Conservation (phyloP, 2,888 invertebrate genomes). For the Cosmorhoe ocellata region DNA sequence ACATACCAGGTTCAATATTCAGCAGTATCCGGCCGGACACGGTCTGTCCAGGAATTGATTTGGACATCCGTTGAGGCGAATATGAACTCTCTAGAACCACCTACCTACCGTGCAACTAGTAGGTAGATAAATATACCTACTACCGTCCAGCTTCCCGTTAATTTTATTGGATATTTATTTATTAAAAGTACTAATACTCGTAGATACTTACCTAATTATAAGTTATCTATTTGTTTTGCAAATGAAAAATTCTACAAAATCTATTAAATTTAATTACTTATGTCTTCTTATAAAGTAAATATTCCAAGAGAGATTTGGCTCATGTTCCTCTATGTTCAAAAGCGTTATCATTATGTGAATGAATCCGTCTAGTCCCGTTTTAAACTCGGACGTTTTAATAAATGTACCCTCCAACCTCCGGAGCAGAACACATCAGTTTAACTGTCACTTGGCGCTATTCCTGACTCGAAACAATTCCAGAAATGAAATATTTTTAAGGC, state of each 20-base stretch:
- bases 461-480: conserved; percentile 73
- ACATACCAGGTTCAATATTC: conserved; percentile 3
- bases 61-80: conserved; percentile 6
- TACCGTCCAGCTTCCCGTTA: too few species aligned
- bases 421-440: conserved; percentile 69
- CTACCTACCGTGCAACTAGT: not conserved
- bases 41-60: conserved; percentile 7
- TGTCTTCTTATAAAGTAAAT: conserved; percentile 3
- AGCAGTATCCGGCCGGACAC: conserved; percentile 11
- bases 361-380: conserved; percentile 43
- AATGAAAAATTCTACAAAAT: too few species aligned
- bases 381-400: conserved; percentile 60
- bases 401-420: conserved; percentile 60
- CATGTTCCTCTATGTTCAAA: conserved; percentile 20
- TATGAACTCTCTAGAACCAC: not conserved
- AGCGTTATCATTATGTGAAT: conserved; percentile 34
- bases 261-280: too few species aligned
- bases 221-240: too few species aligned
- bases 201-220: too few species aligned
- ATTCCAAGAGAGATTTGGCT: conserved; percentile 9
- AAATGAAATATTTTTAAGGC: conserved; percentile 78
- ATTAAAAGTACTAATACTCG: too few species aligned
- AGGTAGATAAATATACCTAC: too few species aligned
- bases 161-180: too few species aligned
- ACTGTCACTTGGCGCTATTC: conserved; percentile 74